Percentiles rank a stretch among this genome's conserved stretches.
These are phyloP conservation scores for Sphinx pinastri DNA, from an alignment of 2,888 invertebrate genomes.

Conservation along the genomic window DNA sequence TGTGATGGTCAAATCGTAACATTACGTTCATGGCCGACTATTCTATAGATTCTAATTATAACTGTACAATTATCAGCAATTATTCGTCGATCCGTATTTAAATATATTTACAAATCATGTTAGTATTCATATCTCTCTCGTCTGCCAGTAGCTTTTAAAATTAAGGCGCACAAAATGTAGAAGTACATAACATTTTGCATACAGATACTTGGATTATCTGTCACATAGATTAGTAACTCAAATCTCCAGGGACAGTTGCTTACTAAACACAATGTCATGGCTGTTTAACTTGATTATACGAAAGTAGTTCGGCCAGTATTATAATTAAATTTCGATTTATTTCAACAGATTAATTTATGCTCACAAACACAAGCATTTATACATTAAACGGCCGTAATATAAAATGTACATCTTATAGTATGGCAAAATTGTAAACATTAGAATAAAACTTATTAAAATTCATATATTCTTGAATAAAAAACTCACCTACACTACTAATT, in stretches of 20 bases:
- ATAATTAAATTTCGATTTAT: neutral
- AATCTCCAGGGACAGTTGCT: neutral
- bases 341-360: neutral
- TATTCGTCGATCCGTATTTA: slow-evolving; percentile 60
- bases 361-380: neutral
- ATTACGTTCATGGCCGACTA: slow-evolving; percentile 73
- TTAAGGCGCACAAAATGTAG: slow-evolving; percentile 26
- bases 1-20: slow-evolving; percentile 67
- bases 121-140: slow-evolving; percentile 50
- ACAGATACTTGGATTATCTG: neutral
- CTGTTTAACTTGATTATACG: slow-evolving; percentile 35
- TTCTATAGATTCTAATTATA: slow-evolving; percentile 65
- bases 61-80: slow-evolving; percentile 72
- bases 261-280: slow-evolving; percentile 49
- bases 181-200: slow-evolving; percentile 28
- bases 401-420: slow-evolving; percentile 5
- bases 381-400: slow-evolving; percentile 2
- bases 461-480: slow-evolving; percentile 13
- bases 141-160: slow-evolving; percentile 38
- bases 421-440: slow-evolving; percentile 8
- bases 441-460: slow-evolving; percentile 12
- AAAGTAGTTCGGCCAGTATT: neutral
- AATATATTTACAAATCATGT: slow-evolving; percentile 71
- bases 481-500: slow-evolving; percentile 10
- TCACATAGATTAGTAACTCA: slow-evolving; percentile 8